Evolutionary conservation across 2,888 invertebrate species (phyloP).

Genomic region (Conomelus anceps): DNA sequence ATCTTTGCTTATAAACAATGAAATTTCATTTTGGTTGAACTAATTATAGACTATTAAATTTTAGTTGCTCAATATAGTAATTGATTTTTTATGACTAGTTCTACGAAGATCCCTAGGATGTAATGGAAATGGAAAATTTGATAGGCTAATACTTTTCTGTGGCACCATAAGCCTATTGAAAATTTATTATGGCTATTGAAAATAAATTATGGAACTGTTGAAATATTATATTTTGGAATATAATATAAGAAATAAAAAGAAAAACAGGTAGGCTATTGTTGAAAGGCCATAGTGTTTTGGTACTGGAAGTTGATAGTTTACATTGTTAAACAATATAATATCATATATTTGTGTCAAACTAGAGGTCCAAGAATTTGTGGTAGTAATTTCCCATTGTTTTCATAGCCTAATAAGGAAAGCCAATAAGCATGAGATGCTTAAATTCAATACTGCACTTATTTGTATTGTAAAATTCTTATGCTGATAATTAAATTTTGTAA

Average conservation of each 20-base stretch:
- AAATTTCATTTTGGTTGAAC: too few species aligned
- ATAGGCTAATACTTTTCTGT: too few species aligned
- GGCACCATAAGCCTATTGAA: too few species aligned
- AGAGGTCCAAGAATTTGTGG: background rate
- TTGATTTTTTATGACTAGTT: too few species aligned
- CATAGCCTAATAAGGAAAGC: background rate
- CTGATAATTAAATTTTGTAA: background rate
- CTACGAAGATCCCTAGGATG: too few species aligned
- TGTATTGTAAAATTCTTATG: background rate
- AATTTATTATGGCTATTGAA: too few species aligned
- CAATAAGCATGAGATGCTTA: background rate
- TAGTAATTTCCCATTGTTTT: background rate
- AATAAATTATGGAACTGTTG: too few species aligned
- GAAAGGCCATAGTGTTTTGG: background rate
- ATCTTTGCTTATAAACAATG: too few species aligned
- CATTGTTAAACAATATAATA: background rate
- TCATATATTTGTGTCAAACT: background rate
- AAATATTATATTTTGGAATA: too few species aligned
- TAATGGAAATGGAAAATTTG: background rate
- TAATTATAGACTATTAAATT: too few species aligned
- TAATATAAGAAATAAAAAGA: background rate
- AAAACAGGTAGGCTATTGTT: too few species aligned
- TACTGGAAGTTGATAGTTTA: background rate
- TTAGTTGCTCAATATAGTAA: too few species aligned
- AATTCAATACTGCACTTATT: background rate